phyloP scores from a whole-genome alignment of 2,888 invertebrate genomes.

The Drosophila putrida region DNA sequence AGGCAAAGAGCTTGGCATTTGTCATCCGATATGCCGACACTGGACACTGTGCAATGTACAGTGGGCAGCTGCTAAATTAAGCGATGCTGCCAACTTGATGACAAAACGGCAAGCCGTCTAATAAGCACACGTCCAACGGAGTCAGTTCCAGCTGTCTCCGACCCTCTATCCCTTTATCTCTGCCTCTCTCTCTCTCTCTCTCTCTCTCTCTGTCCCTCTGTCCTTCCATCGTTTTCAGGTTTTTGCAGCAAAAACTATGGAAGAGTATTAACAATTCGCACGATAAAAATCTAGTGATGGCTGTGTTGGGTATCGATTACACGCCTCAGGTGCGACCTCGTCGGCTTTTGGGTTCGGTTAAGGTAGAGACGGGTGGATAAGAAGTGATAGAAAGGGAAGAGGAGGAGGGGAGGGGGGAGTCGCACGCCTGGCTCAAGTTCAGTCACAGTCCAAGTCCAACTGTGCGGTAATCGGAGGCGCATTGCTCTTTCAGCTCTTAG shows the following conservation, averaged over 20 bases:
- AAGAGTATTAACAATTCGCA: conserved; percentile 79
- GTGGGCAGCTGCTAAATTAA: conserved; percentile 56
- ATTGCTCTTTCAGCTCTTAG: conserved; percentile 58
- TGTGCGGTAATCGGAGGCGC: conserved; percentile 73
- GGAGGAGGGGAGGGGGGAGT: conserved; percentile 9
- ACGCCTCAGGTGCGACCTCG: conserved; percentile 82
- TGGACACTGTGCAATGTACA: conserved; percentile 38
- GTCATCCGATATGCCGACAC: conserved; percentile 37
- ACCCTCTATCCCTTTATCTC: conserved; percentile 1
- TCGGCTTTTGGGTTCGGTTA: conserved; percentile 35
- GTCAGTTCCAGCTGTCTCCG: conserved; percentile 3
- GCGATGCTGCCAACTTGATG: conserved; percentile 68
- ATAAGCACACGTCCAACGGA: conserved; percentile 31
- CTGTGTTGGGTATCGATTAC: conserved; percentile 75
- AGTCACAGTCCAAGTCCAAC: conserved; percentile 56
- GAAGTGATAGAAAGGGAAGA: background rate
- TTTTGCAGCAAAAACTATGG: conserved; percentile 30
- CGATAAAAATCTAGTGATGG: conserved; percentile 73
- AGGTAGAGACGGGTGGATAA: background rate
- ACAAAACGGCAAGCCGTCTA: conserved; percentile 59
- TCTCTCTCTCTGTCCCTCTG: no score
- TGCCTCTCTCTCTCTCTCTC: no score
- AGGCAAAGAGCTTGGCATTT: conserved; percentile 37
- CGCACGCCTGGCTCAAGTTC: conserved; percentile 77
- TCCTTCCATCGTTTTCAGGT: conserved; percentile 30